Conservation (phyloP, 2,113 vertebrate species). For the Natator depressus region DNA sequence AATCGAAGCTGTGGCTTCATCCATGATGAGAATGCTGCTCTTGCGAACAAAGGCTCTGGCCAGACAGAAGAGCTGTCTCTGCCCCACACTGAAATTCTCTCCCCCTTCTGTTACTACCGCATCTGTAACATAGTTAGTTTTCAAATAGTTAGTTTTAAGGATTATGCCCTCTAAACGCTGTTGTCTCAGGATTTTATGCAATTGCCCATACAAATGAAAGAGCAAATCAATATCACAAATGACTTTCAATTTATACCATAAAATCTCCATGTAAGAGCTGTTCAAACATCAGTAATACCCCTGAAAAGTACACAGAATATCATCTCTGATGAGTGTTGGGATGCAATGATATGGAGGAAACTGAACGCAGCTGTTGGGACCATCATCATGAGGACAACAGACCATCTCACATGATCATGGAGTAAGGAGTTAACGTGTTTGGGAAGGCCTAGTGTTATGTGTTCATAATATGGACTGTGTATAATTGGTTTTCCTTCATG, state of each 20-base stretch:
- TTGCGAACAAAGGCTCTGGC: constrained; percentile 96
- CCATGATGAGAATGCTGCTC: constrained; percentile 99
- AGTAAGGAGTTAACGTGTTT: background rate
- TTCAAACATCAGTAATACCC: background rate
- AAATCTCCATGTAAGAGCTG: background rate
- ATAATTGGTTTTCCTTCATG: background rate
- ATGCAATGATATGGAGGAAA: background rate
- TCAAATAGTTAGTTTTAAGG: background rate
- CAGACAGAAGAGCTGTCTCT: constrained; percentile 96
- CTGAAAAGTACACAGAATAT: background rate
- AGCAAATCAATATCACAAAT: background rate
- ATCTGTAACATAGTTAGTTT: constrained; percentile 75
- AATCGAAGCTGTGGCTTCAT: constrained; percentile 98
- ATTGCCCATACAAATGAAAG: accelerated
- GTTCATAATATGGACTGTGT: background rate
- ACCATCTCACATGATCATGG: background rate
- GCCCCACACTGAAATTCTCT: constrained; percentile 98
- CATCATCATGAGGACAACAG: background rate
- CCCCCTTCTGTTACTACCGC: constrained; percentile 94
- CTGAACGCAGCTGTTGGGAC: background rate
- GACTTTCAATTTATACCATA: background rate
- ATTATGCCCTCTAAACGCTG: background rate
- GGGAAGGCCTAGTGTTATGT: background rate
- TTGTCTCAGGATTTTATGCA: background rate
- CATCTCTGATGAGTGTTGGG: background rate